Conservation (phyloP, 2,888 invertebrate species). For the Lepidochrysops patricia region DNA sequence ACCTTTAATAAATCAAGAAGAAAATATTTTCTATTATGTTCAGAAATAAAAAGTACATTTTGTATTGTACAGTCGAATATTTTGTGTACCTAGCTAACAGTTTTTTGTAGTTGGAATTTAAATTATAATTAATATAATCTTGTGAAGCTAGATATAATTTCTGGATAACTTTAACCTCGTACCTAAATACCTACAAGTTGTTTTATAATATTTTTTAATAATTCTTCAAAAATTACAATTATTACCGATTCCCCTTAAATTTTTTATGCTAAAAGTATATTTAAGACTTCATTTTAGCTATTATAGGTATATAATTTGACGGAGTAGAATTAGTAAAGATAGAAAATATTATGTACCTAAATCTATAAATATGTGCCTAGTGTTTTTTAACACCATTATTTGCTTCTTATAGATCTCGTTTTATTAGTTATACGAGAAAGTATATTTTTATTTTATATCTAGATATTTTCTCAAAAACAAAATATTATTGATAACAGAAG, state of each 20-base stretch:
- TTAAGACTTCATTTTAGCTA: background rate
- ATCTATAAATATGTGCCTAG: background rate
- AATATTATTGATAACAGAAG: background rate
- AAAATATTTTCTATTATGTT: background rate
- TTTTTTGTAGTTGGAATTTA: no score
- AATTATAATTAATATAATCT: no score
- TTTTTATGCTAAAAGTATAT: background rate
- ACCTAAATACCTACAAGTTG: no score
- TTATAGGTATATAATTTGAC: background rate
- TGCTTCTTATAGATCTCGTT: background rate
- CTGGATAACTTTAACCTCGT: no score
- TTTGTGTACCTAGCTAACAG: no score
- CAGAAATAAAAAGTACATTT: no score
- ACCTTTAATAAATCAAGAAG: no score
- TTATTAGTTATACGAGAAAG: slow-evolving; percentile 18
- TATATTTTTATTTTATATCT: background rate
- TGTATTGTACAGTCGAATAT: no score
- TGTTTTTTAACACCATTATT: background rate
- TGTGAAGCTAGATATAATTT: no score
- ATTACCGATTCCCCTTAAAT: background rate
- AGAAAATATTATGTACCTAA: background rate
- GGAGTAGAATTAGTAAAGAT: background rate
- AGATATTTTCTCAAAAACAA: background rate
- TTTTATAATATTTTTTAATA: no score
- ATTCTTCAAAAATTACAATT: no score